Conservation (phyloP, 2,888 invertebrate species). For the Polymixis flavicincta region DNA sequence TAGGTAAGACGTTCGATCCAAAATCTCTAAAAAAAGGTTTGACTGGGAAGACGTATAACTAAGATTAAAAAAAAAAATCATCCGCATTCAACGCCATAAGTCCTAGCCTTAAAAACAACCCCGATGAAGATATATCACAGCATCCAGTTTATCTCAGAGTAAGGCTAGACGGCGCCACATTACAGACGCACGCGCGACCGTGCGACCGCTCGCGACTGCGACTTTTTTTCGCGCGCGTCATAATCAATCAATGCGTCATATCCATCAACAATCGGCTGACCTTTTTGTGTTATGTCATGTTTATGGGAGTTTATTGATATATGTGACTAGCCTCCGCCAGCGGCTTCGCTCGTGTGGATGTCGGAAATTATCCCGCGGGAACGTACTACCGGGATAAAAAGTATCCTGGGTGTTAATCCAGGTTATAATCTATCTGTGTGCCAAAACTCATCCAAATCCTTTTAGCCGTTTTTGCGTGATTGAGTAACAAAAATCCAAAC, state of each 20-base stretch:
- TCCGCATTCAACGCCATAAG: neutral
- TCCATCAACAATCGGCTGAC: neutral
- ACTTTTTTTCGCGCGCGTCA: constrained; percentile 50
- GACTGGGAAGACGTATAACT: no score
- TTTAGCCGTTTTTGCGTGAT: no score
- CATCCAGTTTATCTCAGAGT: constrained; percentile 6
- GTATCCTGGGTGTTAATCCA: no score
- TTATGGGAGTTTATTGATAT: neutral
- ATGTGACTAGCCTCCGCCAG: no score
- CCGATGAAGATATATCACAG: constrained; percentile 50
- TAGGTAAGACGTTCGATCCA: no score
- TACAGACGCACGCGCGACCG: constrained; percentile 46
- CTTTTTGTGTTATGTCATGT: constrained; percentile 18
- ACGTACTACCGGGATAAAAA: no score
- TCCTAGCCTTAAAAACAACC: constrained; percentile 22
- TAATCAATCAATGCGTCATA: constrained; percentile 45
- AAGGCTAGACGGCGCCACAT: constrained; percentile 60
- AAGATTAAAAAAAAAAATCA: constrained; percentile 1
- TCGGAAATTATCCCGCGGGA: no score
- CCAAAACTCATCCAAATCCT: no score
- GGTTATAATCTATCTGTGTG: no score
- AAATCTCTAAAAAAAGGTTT: no score
- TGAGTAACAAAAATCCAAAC: no score
- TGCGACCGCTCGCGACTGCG: constrained; percentile 51
- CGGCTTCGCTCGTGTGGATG: no score